Base-by-base conservation (phyloP, 2,113 vertebrate species). In the Petaurus breviceps region DNA sequence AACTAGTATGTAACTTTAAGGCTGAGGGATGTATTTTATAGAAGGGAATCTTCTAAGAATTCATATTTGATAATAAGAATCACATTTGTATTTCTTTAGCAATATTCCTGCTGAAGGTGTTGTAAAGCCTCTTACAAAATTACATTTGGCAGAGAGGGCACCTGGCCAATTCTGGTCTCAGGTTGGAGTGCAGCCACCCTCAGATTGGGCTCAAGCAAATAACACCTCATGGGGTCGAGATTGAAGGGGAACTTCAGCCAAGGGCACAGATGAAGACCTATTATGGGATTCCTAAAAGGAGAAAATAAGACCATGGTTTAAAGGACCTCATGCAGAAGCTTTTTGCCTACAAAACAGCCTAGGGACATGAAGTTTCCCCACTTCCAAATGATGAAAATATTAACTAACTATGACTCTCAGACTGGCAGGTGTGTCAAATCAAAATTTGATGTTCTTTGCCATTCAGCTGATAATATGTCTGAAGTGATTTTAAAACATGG, bases 101-200 rank as follows among this genome's bases (percentile, higher is more conserved):
- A 84, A 6, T 94, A 93, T 97, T 92, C 57, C 16, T 93, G 93
- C 92, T 94, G 95, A 95, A 96, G 91, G 90, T 61, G 52, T 89
- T 55, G 94, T 47, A 43, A 57, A 91, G 47, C 89, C 46, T 89
- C 90, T 92, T 90, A 97, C 49, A 93, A 93, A 55, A 90, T 50
- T 96, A 94, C 28, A 1, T 93, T 57, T 91, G 61, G 84, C 57
- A 84, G 19, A 84, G 91, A 90, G 51, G 52, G 94, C 89, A 31
- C 54, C 51, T 97, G 24, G 19, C 61, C 51, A 95, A 54, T 9
- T 2, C 8, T 89, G n/a, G 49, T 68, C 23, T 5, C 2, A 10
- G 8, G n/a, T 53, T 23, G 93, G 89, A 89, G n/a, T 90, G 31
- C 91, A 68, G 77, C 93, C 8, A 1, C 84, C 1, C 0, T 54